These are phyloP conservation scores for Folsomia candida DNA, from an alignment of 2,888 invertebrate genomes.

Conservation along the genomic window DNA sequence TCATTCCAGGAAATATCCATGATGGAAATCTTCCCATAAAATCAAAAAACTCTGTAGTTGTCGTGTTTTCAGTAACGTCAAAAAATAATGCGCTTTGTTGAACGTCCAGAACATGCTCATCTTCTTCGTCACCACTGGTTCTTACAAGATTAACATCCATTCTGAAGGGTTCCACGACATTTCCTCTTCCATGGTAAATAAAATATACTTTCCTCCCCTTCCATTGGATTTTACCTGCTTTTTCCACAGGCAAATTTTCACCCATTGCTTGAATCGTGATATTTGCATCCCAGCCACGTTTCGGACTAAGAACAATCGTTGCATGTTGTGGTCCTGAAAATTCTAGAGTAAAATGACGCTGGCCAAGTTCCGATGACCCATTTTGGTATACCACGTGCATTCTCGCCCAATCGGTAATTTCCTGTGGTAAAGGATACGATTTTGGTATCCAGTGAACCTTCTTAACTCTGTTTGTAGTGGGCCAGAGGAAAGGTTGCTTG, in stretches of 20 bases:
- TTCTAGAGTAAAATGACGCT: conserved; percentile 27
- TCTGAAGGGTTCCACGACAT: conserved; percentile 24
- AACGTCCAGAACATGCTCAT: conserved; percentile 31
- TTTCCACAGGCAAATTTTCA: conserved; percentile 38
- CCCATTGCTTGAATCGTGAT: conserved; percentile 54
- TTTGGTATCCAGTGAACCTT: conserved; percentile 45
- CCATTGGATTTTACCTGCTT: conserved; percentile 51
- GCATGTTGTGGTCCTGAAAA: conserved; percentile 56
- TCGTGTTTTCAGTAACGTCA: conserved; percentile 24
- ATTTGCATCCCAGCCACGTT: conserved; percentile 48
- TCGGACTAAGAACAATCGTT: conserved; percentile 54
- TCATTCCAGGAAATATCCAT: conserved; percentile 42
- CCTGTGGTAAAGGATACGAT: conserved; percentile 19
- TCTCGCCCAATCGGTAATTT: conserved; percentile 28
- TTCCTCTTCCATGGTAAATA: conserved; percentile 53
- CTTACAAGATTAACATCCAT: conserved; percentile 29
- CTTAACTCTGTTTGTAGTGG: conserved; percentile 41
- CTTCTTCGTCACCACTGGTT: background rate
- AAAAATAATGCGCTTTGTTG: conserved; percentile 39
- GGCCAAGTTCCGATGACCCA: background rate
- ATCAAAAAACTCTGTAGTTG: conserved; percentile 32
- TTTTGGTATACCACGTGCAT: conserved; percentile 33
- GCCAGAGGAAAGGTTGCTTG: conserved; percentile 45
- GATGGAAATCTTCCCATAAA: conserved; percentile 37
- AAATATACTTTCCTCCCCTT: conserved; percentile 54